Evolutionary conservation across 2,797 vertebrate genomes (phyloP), one percentile per base, ranked within the genome.

Genomic region (Chromis chromis): DNA sequence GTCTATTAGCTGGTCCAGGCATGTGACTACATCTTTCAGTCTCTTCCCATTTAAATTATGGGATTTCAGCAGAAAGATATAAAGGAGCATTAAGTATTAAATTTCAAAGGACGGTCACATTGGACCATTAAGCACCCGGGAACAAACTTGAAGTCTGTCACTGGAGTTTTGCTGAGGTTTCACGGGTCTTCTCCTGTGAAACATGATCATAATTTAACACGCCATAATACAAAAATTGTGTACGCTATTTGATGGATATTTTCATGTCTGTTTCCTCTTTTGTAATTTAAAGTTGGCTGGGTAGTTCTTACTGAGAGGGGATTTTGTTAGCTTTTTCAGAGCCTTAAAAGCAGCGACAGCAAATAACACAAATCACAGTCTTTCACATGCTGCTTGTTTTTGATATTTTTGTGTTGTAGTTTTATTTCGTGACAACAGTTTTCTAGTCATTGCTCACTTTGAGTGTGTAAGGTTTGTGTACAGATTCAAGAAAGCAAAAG

Each of bases 51-150:
- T 42, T 40, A 53, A 54, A 28, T 44, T 13, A 63, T 39, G 24
- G 21, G 50, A n/a, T 31, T 60, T 42, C 22, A 58, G 33, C 55
- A 33, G 24, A 57, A 57, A 46, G 19, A 81, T 67, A 67, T 71
- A 60, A 82, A 71, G 44, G 27, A 68, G 63, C 33, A 50, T 74
- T 65, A 65, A 49, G 16, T 40, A 46, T 69, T 52, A 64, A 1
- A 48, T 73, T 69, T 78, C 36, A 77, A 67, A 74, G 39, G 56
- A 48, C 36, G 27, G 63, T 73, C 65, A 68, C 65, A 46, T 17
- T 19, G 65, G 68, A 58, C 12, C 69, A 57, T 79, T 79, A 76
- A 84, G 74, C 71, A 52, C 8, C 13, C 3, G n/a, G 24, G 46
- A 78, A 27, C 52, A 66, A 69, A 68, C 36, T 44, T 55, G 5